Conservation (phyloP, 2,113 vertebrate genomes). For the Mastomys coucha region DNA sequence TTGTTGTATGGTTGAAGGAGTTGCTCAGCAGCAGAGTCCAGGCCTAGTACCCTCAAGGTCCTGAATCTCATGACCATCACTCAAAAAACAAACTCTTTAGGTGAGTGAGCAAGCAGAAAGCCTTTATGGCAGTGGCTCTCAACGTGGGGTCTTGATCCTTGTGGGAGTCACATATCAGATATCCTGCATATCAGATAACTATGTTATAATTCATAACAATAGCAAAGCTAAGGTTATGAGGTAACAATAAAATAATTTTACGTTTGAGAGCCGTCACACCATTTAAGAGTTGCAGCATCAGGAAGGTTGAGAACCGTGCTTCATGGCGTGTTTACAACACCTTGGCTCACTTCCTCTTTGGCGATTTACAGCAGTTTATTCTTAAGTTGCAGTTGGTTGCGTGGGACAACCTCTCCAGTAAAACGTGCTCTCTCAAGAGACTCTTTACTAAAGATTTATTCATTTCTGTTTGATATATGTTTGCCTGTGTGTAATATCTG, state of each 20-base stretch:
- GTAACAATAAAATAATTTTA: neutral
- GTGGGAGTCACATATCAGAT: too few species aligned
- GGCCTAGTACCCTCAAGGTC: neutral
- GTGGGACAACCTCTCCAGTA: neutral
- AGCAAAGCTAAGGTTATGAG: neutral
- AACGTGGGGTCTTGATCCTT: neutral
- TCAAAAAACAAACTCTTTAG: neutral
- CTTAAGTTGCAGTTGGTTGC: too few species aligned
- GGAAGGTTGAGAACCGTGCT: neutral
- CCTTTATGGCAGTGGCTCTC: neutral
- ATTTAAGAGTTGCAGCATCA: neutral
- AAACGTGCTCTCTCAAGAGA: neutral
- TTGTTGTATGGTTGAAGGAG: neutral
- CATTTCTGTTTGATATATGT: neutral
- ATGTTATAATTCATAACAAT: neutral
- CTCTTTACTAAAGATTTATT: neutral
- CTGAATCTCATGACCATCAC: neutral
- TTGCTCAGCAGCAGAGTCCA: neutral
- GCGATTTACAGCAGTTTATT: neutral
- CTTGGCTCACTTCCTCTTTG: neutral
- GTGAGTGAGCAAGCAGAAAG: neutral
- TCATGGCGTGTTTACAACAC: neutral
- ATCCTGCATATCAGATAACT: neutral
- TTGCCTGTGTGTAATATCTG: neutral
- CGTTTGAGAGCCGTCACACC: neutral